Evolutionary conservation across 1,140 invertebrate species (phyloP).

Genomic region (Lamellibrachia luymesi): DNA sequence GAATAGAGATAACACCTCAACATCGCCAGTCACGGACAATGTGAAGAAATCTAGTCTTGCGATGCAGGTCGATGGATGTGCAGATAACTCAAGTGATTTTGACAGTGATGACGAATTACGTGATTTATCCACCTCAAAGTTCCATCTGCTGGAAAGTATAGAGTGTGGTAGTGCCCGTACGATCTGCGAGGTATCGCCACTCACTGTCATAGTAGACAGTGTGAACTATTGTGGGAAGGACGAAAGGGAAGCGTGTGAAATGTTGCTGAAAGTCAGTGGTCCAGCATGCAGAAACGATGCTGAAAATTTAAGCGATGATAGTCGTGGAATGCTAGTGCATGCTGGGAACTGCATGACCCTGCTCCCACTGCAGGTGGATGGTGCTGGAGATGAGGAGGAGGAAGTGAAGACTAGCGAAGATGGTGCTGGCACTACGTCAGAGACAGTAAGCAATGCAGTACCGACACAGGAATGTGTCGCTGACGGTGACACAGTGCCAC

Average conservation of each 20-base stretch:
- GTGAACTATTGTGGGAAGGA: background rate
- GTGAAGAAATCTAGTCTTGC: background rate
- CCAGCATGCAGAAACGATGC: background rate
- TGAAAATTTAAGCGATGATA: background rate
- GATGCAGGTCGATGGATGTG: slow-evolving; percentile 19
- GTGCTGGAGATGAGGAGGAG: background rate
- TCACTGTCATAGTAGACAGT: background rate
- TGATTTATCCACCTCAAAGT: background rate
- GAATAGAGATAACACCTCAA: background rate
- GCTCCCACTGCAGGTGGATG: background rate
- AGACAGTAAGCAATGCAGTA: background rate
- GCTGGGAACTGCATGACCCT: background rate
- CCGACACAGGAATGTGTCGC: background rate
- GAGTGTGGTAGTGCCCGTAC: background rate
- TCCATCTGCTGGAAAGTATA: background rate
- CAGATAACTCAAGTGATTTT: background rate
- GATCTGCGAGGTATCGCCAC: background rate
- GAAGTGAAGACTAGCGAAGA: background rate
- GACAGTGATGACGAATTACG: background rate
- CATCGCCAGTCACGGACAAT: background rate
- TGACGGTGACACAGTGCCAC: slow-evolving; percentile 11
- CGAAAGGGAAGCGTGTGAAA: background rate
- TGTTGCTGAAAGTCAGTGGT: background rate
- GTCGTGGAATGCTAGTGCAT: background rate
- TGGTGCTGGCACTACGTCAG: slow-evolving; percentile 6